These are phyloP conservation scores for Oreochromis niloticus DNA, from an alignment of 2,113 vertebrate genomes.

Conservation along the genomic window DNA sequence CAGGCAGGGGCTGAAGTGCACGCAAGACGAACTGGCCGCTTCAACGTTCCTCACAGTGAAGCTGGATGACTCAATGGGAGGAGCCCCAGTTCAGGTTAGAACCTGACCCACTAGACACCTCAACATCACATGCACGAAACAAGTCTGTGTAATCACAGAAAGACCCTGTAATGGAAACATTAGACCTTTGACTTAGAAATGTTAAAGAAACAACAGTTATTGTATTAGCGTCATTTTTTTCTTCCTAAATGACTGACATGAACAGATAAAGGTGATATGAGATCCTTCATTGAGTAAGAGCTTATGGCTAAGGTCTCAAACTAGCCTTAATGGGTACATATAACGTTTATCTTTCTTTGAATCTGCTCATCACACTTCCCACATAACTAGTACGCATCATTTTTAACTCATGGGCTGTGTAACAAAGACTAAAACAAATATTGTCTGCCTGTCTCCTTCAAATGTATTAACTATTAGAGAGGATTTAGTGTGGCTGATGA, in stretches of 20 bases:
- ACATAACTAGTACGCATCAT: neutral
- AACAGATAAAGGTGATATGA: neutral
- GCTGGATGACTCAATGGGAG: constrained; percentile 76
- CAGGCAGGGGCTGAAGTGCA: constrained; percentile 77
- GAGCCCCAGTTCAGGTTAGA: constrained; percentile 73
- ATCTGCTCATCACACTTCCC: neutral
- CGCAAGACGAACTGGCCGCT: constrained; percentile 70
- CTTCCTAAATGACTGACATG: neutral
- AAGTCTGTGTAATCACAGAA: neutral
- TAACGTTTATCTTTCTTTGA: rapidly evolving
- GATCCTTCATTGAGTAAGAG: neutral
- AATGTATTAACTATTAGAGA: neutral
- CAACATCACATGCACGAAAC: neutral
- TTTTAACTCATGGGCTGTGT: neutral
- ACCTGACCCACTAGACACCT: neutral
- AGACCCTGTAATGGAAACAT: neutral
- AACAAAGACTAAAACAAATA: neutral
- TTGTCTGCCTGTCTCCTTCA: neutral
- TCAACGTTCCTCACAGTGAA: constrained; percentile 74
- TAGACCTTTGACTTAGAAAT: neutral
- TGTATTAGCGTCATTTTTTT: neutral
- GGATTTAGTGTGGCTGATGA: neutral
- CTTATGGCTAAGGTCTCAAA: neutral
- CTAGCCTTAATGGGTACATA: neutral
- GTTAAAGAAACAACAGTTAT: neutral